These are phyloP conservation scores for Colostygia pectinataria DNA, from an alignment of 2,888 invertebrate species.

Conservation along the genomic window DNA sequence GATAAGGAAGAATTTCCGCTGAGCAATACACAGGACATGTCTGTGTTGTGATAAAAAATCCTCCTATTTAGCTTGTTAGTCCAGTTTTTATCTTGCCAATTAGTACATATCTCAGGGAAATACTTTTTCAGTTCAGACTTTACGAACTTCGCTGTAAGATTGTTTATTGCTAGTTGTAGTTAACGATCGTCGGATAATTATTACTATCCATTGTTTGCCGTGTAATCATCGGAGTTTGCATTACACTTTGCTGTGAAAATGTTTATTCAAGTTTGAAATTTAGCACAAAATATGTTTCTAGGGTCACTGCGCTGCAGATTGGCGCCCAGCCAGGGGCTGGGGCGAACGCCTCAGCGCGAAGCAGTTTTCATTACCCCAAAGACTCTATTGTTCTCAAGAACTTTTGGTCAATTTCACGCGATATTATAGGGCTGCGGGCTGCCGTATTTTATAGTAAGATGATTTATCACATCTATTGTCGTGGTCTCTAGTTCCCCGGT, in stretches of 20 bases:
- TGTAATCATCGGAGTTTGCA: conserved; percentile 28
- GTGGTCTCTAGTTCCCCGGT: conserved; percentile 25
- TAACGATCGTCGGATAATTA: conserved; percentile 27
- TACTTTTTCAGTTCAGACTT: conserved; percentile 12
- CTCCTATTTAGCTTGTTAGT: conserved; percentile 7
- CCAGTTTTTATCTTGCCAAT: conserved; percentile 8
- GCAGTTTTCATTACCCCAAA: conserved; percentile 58
- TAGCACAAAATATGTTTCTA: conserved; percentile 35
- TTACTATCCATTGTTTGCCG: conserved; percentile 30
- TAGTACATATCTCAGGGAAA: conserved; percentile 1
- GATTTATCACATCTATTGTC: conserved; percentile 33
- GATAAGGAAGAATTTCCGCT: conserved; percentile 6
- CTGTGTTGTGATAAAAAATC: conserved; percentile 16
- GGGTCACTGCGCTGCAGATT: conserved; percentile 32
- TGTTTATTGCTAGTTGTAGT: conserved; percentile 10
- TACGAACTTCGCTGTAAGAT: conserved; percentile 7
- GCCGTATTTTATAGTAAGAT: conserved; percentile 40
- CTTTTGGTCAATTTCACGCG: conserved; percentile 42
- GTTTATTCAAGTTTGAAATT: conserved; percentile 36
- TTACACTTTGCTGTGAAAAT: conserved; percentile 31
- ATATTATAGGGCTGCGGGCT: conserved; percentile 30
- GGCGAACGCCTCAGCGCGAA: conserved; percentile 49
- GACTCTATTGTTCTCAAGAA: conserved; percentile 49
- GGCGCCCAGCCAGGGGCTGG: conserved; percentile 57
- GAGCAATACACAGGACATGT: conserved; percentile 8